These are phyloP conservation scores for Daboia siamensis DNA, from an alignment of 2,113 vertebrate species.

Conservation along the genomic window DNA sequence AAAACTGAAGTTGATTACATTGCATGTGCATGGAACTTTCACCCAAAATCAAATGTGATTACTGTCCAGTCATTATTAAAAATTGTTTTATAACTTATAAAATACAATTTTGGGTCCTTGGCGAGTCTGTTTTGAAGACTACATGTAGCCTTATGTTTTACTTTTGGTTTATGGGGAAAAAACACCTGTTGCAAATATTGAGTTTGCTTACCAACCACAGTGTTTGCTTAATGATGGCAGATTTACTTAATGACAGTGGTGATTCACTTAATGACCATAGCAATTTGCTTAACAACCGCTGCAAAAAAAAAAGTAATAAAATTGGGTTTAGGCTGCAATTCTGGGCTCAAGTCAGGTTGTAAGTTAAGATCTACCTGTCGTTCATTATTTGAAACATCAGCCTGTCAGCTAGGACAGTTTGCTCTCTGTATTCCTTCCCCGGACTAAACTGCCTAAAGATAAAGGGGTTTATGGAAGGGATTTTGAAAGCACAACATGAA, in stretches of 20 bases:
- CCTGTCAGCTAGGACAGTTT: constrained; percentile 47
- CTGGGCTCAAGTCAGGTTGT: too few species aligned
- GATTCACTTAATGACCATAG: too few species aligned
- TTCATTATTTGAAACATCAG: constrained; percentile 51
- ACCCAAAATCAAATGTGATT: neutral
- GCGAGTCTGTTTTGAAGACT: neutral
- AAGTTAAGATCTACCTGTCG: neutral
- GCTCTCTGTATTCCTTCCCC: constrained; percentile 57
- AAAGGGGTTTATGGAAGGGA: constrained; percentile 33
- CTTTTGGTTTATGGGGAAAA: too few species aligned
- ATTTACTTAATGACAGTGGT: too few species aligned
- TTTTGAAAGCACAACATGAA: constrained; percentile 1
- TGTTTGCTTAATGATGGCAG: too few species aligned
- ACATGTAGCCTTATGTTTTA: neutral
- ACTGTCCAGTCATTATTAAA: neutral
- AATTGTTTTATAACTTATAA: neutral
- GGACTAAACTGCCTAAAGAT: constrained; percentile 33
- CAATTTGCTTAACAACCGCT: too few species aligned
- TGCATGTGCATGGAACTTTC: neutral
- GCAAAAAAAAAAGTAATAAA: too few species aligned
- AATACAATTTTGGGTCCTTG: neutral
- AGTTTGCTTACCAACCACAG: too few species aligned
- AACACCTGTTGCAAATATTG: too few species aligned
- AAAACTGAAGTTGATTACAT: neutral
- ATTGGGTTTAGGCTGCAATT: too few species aligned